Conservation (phyloP, 2,113 vertebrate species). For the Tachycineta bicolor region DNA sequence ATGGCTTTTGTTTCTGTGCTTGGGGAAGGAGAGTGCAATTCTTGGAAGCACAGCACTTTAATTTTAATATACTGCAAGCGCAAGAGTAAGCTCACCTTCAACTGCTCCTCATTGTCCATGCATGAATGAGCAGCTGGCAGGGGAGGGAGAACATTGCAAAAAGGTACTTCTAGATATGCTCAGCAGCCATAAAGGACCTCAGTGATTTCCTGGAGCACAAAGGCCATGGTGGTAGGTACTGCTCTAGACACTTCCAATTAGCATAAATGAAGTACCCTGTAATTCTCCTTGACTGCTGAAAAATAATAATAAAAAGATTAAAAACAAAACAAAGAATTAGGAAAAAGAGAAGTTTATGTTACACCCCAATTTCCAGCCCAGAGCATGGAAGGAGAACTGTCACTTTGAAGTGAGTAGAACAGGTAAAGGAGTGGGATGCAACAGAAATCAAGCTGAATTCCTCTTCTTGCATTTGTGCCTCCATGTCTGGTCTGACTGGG, state of each 20-base stretch:
- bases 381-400: background rate
- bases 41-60: conserved; percentile 32
- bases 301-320: background rate
- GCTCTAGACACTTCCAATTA: background rate
- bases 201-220: background rate
- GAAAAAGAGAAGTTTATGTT: background rate
- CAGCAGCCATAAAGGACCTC: background rate
- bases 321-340: background rate
- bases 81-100: conserved; percentile 41
- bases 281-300: background rate
- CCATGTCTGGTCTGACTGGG: background rate
- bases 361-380: background rate
- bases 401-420: background rate
- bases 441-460: background rate
- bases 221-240: background rate
- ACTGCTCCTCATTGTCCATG: background rate
- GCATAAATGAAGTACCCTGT: background rate
- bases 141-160: background rate
- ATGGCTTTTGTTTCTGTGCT: background rate
- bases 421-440: background rate
- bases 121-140: conserved; percentile 19
- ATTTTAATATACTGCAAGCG: conserved; percentile 11
- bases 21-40: background rate
- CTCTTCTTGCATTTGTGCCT: background rate
- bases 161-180: background rate